Conservation (phyloP, 2,888 invertebrate species). For the Lamellibrachia satsuma region DNA sequence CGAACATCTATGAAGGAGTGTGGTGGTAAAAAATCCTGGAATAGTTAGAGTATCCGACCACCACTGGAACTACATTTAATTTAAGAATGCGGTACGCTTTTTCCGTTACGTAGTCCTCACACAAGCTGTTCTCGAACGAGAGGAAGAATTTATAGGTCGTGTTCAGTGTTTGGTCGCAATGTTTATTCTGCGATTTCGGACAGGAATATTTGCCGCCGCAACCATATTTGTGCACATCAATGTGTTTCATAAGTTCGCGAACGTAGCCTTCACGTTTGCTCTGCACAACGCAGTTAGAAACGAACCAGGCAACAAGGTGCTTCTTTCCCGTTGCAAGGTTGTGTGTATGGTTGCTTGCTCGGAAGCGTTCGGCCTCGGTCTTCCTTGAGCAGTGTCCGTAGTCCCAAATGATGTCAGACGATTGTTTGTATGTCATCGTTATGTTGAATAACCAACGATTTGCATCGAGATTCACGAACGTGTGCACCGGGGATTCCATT, state of each 20-base stretch:
- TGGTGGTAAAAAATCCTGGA: too few species aligned
- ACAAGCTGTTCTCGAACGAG: too few species aligned
- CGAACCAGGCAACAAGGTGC: slow-evolving; percentile 18
- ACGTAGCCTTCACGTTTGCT: neutral
- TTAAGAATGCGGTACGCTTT: too few species aligned
- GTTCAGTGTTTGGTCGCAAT: neutral
- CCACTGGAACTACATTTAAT: too few species aligned
- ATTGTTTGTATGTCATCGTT: slow-evolving; percentile 12
- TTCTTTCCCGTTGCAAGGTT: neutral
- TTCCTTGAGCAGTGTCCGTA: neutral
- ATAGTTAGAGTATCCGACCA: too few species aligned
- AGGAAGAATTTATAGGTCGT: too few species aligned
- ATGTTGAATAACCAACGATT: neutral
- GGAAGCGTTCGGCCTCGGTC: neutral
- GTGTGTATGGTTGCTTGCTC: neutral
- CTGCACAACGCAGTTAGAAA: neutral
- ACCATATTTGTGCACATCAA: slow-evolving; percentile 21
- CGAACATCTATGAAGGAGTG: too few species aligned
- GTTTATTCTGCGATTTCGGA: too few species aligned
- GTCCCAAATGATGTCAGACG: neutral
- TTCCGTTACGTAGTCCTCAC: too few species aligned
- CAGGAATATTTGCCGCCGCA: slow-evolving; percentile 8
- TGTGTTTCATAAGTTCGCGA: neutral
- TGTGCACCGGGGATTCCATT: slow-evolving; percentile 18
- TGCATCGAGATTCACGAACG: neutral